Base-by-base conservation (phyloP, 1,140 invertebrate genomes). In the Bombus consobrinus region DNA sequence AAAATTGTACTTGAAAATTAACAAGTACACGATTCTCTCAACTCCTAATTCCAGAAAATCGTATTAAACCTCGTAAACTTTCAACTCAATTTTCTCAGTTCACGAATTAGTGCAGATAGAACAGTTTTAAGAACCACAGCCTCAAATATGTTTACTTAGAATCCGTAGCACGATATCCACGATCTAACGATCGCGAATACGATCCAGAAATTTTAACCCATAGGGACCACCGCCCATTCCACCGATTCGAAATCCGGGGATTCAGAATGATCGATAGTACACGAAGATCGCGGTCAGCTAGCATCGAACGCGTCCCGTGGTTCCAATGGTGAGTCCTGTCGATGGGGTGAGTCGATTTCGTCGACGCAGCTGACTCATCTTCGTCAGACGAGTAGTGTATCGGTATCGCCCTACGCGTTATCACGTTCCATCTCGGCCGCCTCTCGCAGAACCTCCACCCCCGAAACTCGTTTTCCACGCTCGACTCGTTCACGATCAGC, bases 321-420 rank as follows among this genome's bases (percentile, higher is more conserved):
- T 62, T n/a, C 9, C 12, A 13, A 59, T 69, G 88, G 69, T 43
- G 74, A 81, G 82, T 79, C 32, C 37, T 62, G 59, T 34, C 12
- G 2, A 25, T 3, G 8, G 78, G 88, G 87, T n/a, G 28, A 3
- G 59, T 62, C 9, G 59, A 62, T 62, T 84, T 77, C 83, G 41
- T 25, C 69, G 53, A 39, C 66, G 66, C 88, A 86, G 88, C 93
- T 93, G 93, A 94, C 92, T 94, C 92, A 94, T 93, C 92, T 90
- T 81, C 66, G 81, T 88, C 87, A 53, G 83, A 84, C 76, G 86
- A 87, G 82, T 2, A 86, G 83, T 62, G 92, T 94, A 94, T 94
- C 94, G 92, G 91, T 94, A 94, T 94, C 93, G 90, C 90, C 92
- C 93, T 89, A 92, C 10, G 59, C 91, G 91, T 93, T 93, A 91